phyloP scores from a whole-genome alignment of 2,113 vertebrate species.

The Coryphaenoides rupestris region DNA sequence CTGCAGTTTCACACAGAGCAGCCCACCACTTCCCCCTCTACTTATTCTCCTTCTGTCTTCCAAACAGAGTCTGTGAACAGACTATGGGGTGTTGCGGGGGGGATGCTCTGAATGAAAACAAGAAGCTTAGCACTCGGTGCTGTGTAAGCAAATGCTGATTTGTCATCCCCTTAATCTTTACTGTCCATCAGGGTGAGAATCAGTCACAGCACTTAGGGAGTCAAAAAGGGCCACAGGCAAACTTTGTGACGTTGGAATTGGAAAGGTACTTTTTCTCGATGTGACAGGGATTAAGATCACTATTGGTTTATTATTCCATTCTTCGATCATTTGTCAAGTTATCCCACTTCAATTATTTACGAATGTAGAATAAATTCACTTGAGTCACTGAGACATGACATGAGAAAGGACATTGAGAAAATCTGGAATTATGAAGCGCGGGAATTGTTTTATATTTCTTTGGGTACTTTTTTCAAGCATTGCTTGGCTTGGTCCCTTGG shows the following conservation, averaged over 20 bases:
- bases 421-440: no score
- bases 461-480: no score
- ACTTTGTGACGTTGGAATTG: slow-evolving; percentile 23
- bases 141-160: slow-evolving; percentile 83
- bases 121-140: slow-evolving; percentile 78
- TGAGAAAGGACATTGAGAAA: no score
- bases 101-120: slow-evolving; percentile 59
- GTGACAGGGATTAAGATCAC: no score
- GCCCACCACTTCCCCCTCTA: slow-evolving; percentile 19
- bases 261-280: slow-evolving; percentile 1
- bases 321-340: no score
- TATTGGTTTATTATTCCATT: no score
- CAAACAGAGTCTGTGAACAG: slow-evolving; percentile 42
- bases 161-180: slow-evolving; percentile 97
- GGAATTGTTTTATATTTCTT: no score
- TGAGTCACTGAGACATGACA: no score
- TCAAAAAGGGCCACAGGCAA: slow-evolving; percentile 48
- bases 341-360: no score
- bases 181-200: slow-evolving; percentile 80
- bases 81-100: slow-evolving; percentile 54
- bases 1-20: slow-evolving; percentile 13
- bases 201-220: slow-evolving; percentile 64
- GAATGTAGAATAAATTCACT: no score
- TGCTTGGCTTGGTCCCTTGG: not conserved
- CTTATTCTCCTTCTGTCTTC: slow-evolving; percentile 25